These are phyloP conservation scores for Caretta caretta DNA, from an alignment of 2,113 vertebrate species.

Conservation along the genomic window DNA sequence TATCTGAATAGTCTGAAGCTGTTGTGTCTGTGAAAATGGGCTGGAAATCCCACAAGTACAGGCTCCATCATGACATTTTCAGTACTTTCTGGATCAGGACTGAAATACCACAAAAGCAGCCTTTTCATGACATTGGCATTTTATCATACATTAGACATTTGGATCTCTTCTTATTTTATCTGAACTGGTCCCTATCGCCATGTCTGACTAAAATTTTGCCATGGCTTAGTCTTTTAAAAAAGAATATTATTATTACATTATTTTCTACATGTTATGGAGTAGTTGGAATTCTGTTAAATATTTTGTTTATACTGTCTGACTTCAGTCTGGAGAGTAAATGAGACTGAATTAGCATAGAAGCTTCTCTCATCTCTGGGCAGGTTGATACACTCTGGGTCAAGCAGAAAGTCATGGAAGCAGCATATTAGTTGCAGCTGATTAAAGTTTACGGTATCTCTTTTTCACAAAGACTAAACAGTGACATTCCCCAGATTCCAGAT, in stretches of 20 bases:
- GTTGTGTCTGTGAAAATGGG: neutral
- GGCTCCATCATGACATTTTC: neutral
- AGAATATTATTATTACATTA: neutral
- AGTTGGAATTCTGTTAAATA: neutral
- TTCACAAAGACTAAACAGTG: neutral
- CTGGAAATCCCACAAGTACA: neutral
- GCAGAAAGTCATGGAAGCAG: neutral
- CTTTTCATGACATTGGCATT: neutral
- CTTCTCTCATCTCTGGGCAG: neutral
- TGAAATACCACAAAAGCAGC: neutral
- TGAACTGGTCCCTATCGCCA: neutral
- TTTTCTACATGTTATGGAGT: neutral
- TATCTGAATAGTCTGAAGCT: neutral
- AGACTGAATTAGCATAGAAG: neutral
- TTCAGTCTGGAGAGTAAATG: neutral
- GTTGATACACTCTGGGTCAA: neutral
- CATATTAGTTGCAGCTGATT: fast-evolving
- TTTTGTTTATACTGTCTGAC: neutral
- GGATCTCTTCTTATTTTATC: neutral
- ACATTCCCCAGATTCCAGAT: neutral
- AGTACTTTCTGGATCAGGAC: neutral
- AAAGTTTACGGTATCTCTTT: neutral
- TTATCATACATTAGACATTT: neutral
- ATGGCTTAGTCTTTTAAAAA: neutral
- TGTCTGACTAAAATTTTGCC: neutral